phyloP scores from a whole-genome alignment of 2,113 vertebrate species.

The Odocoileus hemionus region DNA sequence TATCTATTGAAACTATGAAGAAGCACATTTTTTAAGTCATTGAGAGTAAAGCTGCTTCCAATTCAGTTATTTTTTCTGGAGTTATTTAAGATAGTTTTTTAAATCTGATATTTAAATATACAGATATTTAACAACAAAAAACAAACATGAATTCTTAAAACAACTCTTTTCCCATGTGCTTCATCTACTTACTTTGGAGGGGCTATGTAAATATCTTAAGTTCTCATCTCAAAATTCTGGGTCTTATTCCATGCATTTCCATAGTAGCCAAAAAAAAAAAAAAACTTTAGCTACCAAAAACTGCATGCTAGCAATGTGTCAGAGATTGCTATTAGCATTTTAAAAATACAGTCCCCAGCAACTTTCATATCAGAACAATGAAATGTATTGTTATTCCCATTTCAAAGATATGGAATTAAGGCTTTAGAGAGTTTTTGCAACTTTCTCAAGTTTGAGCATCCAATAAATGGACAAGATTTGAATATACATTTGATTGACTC shows the following conservation, averaged over 20 bases:
- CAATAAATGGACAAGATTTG: not conserved
- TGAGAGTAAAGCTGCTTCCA: not conserved
- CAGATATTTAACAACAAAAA: not conserved
- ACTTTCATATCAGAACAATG: not conserved
- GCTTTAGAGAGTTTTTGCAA: not conserved
- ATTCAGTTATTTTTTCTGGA: not conserved
- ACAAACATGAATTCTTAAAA: not conserved
- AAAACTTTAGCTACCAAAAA: not conserved
- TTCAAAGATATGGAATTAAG: not conserved
- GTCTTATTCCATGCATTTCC: not conserved
- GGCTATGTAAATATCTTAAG: not conserved
- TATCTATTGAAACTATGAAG: not conserved
- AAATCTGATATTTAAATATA: not conserved
- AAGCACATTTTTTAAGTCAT: not conserved
- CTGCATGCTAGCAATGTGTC: not conserved
- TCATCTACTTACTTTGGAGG: not conserved
- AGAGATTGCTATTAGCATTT: not conserved
- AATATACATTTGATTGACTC: not conserved
- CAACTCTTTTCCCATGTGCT: not conserved
- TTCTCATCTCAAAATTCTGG: not conserved
- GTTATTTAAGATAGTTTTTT: not conserved
- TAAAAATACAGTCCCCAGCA: not conserved
- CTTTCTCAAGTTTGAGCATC: not conserved
- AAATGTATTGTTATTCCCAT: not conserved
- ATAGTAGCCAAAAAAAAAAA: not conserved